These are phyloP conservation scores for Tragelaphus strepsiceros DNA, from an alignment of 2,113 vertebrate genomes.

Conservation along the genomic window DNA sequence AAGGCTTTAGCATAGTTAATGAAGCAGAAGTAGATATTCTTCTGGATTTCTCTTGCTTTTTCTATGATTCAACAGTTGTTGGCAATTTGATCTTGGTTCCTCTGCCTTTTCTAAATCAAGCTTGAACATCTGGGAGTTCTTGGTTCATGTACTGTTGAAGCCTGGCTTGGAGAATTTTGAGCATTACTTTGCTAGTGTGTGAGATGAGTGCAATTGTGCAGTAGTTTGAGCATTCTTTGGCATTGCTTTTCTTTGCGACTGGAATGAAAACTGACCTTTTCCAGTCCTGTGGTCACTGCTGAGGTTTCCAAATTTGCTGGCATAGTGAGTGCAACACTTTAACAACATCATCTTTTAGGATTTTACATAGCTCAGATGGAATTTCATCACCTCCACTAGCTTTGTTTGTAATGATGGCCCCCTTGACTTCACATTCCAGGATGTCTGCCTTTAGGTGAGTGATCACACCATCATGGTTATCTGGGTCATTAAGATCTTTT, in stretches of 20 bases:
- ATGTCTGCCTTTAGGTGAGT: background rate
- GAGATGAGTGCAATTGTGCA: rapidly evolving
- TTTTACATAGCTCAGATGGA: background rate
- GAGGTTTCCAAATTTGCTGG: background rate
- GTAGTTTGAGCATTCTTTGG: background rate
- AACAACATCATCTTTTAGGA: background rate
- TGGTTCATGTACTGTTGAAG: background rate
- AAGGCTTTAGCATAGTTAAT: background rate
- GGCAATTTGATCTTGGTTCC: background rate
- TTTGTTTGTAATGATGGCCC: background rate
- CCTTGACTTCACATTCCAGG: background rate
- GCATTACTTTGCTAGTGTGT: background rate
- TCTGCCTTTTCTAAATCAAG: background rate
- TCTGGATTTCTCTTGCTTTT: background rate
- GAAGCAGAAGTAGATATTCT: background rate
- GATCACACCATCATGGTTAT: background rate
- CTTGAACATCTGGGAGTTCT: background rate
- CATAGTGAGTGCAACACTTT: background rate
- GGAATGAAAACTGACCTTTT: background rate
- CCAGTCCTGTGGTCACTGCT: background rate
- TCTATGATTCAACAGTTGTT: background rate
- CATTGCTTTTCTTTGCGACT: background rate
- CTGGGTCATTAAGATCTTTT: background rate
- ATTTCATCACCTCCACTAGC: background rate
- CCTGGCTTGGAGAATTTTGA: background rate